A percentile compares a stretch with the other conserved stretches of the same genome.
These are phyloP conservation scores for Hemicrepidius hirtus DNA, from an alignment of 2,888 invertebrate genomes.

Conservation along the genomic window DNA sequence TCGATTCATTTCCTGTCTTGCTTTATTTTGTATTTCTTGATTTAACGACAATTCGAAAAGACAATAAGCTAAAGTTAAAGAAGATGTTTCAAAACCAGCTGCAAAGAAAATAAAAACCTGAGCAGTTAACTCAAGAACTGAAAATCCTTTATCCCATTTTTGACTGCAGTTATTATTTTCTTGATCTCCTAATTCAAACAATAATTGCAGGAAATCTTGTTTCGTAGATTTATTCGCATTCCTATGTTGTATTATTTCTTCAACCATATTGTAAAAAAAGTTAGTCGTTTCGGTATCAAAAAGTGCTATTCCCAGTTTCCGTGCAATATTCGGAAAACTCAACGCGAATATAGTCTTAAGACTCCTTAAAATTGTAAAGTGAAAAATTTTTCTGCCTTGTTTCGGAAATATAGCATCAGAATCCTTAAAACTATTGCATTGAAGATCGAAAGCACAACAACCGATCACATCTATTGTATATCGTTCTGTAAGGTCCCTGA, in stretches of 20 bases:
- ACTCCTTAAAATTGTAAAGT: conserved; percentile 13
- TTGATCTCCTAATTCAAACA: conserved; percentile 59
- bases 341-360: neutral
- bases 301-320: neutral
- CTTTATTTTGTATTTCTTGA: conserved; percentile 69
- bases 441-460: conserved; percentile 77
- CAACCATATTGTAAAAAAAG: conserved; percentile 65
- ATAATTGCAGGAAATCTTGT: conserved; percentile 68
- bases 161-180: neutral
- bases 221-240: conserved; percentile 67
- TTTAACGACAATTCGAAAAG: conserved; percentile 73
- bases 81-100: conserved; percentile 70
- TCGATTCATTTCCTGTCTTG: conserved; percentile 69
- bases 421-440: conserved; percentile 75
- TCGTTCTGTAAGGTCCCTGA: conserved; percentile 51
- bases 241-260: conserved; percentile 70
- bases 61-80: conserved; percentile 69
- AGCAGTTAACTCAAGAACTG: conserved; percentile 49
- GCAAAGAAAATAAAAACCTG: conserved; percentile 62
- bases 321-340: neutral
- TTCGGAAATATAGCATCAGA: conserved; percentile 72
- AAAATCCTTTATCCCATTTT: neutral
- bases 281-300: neutral
- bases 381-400: conserved; percentile 54
- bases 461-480: conserved; percentile 77